Conservation (phyloP, 2,888 invertebrate species). For the Stenichneumon culpator region DNA sequence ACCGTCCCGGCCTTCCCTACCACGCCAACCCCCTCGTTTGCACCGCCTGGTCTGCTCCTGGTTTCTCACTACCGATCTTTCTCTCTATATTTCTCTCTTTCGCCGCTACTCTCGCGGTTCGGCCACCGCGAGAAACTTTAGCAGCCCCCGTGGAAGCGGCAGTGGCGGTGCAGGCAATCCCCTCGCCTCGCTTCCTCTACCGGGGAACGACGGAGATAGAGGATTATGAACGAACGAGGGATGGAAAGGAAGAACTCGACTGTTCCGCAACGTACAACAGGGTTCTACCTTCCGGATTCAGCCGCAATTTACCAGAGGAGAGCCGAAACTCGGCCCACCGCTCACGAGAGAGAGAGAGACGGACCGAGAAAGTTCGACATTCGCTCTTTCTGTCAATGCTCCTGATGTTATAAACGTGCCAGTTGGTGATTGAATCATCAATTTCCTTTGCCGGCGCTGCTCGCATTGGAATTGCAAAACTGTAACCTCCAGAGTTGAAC, state of each 20-base stretch:
- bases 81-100: conserved; percentile 20
- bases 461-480: conserved; percentile 12
- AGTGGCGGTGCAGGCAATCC: conserved; percentile 40
- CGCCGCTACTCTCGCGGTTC: conserved; percentile 46
- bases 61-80: conserved; percentile 46
- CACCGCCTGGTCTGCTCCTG: conserved; percentile 53
- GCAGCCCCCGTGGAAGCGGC: conserved; percentile 34
- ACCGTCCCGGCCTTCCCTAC: conserved; percentile 59
- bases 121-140: conserved; percentile 60
- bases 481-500: not conserved
- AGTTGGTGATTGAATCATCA: conserved; percentile 13
- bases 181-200: conserved; percentile 15
- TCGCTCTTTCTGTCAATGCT: conserved; percentile 41
- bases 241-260: conserved; percentile 48
- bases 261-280: conserved; percentile 63
- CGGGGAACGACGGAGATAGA: conserved; percentile 24
- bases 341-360: not conserved
- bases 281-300: conserved; percentile 67
- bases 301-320: conserved; percentile 66
- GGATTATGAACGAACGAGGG: conserved; percentile 23
- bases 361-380: not conserved
- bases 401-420: conserved; percentile 23
- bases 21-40: conserved; percentile 48
- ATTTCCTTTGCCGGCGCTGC: conserved; percentile 1
- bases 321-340: conserved; percentile 50